Percentiles rank a stretch among this genome's conserved stretches.
These are phyloP conservation scores for Allygus modestus DNA, from an alignment of 2,888 invertebrate genomes.

Conservation along the genomic window DNA sequence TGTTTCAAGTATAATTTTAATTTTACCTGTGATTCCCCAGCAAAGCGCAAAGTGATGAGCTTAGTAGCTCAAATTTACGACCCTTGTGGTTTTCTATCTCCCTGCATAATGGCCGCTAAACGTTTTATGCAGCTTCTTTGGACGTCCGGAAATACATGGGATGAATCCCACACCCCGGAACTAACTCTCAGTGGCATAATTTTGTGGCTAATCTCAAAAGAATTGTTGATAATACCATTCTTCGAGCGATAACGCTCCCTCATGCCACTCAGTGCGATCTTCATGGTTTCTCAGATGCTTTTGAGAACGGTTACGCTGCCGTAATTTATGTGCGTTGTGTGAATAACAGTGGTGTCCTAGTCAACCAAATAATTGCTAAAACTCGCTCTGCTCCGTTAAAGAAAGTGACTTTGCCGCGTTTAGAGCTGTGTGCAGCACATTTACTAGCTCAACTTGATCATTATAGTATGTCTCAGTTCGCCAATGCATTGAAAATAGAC, in stretches of 20 bases:
- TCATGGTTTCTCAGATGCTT: constrained; percentile 18
- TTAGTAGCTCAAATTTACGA: constrained; percentile 27
- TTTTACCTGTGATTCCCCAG: background rate
- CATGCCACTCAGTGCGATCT: background rate
- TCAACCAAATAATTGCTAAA: no score
- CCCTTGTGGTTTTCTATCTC: constrained; percentile 11
- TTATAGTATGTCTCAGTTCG: no score
- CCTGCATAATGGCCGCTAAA: constrained; percentile 23
- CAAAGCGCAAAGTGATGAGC: constrained; percentile 12
- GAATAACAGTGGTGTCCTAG: no score
- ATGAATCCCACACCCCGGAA: background rate
- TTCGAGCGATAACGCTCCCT: background rate
- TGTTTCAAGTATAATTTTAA: constrained; percentile 17
- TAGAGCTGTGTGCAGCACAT: no score
- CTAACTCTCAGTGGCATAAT: background rate
- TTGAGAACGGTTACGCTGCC: no score
- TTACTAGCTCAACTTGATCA: no score
- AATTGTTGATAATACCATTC: background rate
- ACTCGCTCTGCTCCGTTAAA: no score
- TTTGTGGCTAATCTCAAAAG: background rate
- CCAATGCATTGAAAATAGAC: no score
- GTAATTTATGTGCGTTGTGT: no score
- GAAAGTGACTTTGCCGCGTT: no score
- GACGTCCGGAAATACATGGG: background rate
- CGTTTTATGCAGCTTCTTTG: constrained; percentile 10